These are phyloP conservation scores for Meta bourneti DNA, from an alignment of 2,888 invertebrate species.

Conservation along the genomic window DNA sequence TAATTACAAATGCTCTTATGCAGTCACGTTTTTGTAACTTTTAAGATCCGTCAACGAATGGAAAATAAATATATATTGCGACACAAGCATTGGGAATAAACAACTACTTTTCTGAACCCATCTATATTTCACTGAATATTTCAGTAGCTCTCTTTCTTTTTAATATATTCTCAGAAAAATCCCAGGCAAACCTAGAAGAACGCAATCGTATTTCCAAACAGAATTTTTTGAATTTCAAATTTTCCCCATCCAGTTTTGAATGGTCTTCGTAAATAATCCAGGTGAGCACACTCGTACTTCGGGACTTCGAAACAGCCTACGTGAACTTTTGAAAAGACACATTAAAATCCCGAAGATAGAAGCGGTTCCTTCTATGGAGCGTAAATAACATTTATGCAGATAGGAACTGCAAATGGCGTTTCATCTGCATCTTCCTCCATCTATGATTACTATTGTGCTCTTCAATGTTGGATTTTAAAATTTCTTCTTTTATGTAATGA, in stretches of 20 bases:
- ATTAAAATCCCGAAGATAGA: neutral
- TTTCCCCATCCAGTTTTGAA: neutral
- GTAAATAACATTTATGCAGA: constrained; percentile 1
- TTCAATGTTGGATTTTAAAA: neutral
- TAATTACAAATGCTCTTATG: too few relatives aligned
- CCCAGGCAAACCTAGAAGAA: neutral
- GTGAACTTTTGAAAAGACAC: neutral
- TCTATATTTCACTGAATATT: constrained; percentile 24
- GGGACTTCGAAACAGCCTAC: neutral
- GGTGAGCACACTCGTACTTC: neutral
- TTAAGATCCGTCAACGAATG: too few relatives aligned
- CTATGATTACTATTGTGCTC: neutral
- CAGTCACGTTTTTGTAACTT: too few relatives aligned
- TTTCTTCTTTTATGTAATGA: too few relatives aligned
- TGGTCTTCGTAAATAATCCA: neutral
- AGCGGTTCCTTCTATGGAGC: neutral
- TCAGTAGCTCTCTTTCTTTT: neutral
- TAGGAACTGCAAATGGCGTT: neutral
- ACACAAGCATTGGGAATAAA: neutral
- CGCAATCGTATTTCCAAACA: neutral
- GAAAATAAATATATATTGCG: too few relatives aligned
- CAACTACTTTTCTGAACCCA: neutral
- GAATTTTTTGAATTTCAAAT: constrained; percentile 34
- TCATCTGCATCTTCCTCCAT: neutral
- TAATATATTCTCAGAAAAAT: neutral